Evolutionary conservation across 2,888 invertebrate genomes (phyloP).

Genomic region (Latrodectus hesperus): DNA sequence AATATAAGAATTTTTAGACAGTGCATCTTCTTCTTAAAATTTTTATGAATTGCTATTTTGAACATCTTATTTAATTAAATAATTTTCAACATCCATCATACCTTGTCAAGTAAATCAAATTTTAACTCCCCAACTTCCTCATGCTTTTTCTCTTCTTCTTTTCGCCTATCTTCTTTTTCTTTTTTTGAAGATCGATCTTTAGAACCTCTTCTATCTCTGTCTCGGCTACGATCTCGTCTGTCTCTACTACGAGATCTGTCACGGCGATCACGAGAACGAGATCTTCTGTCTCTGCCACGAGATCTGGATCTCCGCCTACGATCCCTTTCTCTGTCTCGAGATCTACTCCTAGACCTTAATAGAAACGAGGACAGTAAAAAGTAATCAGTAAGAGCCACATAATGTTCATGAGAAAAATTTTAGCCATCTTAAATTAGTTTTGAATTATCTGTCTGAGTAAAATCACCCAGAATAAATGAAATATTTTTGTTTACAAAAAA

Average conservation of each 20-base stretch:
- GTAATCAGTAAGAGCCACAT: too few species aligned
- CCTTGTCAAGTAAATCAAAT: conserved; percentile 86
- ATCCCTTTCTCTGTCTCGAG: conserved; percentile 19
- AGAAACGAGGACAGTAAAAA: neutral
- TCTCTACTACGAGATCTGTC: conserved; percentile 71
- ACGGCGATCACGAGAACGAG: conserved; percentile 61
- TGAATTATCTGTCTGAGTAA: too few species aligned
- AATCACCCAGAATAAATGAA: too few species aligned
- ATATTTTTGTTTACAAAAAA: too few species aligned
- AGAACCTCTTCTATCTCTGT: conserved; percentile 38
- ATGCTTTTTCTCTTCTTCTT: conserved; percentile 72
- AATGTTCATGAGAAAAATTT: too few species aligned
- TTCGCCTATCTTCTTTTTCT: conserved; percentile 72
- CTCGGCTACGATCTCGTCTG: conserved; percentile 70
- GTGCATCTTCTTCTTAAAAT: too few species aligned
- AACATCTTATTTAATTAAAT: too few species aligned
- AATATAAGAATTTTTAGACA: too few species aligned
- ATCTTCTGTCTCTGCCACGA: conserved; percentile 40
- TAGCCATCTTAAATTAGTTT: too few species aligned
- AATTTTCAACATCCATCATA: conserved; percentile 72
- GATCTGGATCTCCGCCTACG: conserved; percentile 54
- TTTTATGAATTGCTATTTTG: too few species aligned
- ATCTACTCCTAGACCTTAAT: conserved; percentile 33
- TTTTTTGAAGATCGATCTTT: conserved; percentile 66
- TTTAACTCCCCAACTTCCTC: conserved; percentile 76